phyloP scores from a whole-genome alignment of 2,888 invertebrate genomes.

The Agrotis clavis region DNA sequence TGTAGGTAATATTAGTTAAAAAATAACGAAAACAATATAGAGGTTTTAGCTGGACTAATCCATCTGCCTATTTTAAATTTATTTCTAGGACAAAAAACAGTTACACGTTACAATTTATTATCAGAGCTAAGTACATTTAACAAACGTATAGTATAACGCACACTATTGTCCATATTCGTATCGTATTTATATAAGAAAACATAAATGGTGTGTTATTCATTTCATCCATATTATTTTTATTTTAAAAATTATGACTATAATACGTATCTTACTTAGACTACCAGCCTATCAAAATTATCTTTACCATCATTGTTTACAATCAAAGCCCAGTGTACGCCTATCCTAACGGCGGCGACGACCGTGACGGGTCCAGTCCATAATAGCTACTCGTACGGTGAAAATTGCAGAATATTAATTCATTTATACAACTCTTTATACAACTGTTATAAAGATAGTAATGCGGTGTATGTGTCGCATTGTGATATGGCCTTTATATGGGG shows the following conservation, averaged over 20 bases:
- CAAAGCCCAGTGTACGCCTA: slow-evolving; percentile 33
- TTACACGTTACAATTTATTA: too few species aligned
- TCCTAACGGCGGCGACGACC: slow-evolving; percentile 59
- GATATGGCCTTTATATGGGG: slow-evolving; percentile 14
- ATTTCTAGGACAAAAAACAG: too few species aligned
- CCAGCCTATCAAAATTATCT: slow-evolving; percentile 2
- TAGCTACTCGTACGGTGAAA: slow-evolving; percentile 79
- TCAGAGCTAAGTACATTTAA: too few species aligned
- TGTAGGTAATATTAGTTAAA: too few species aligned
- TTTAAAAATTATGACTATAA: not conserved
- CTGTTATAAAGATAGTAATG: slow-evolving; percentile 65
- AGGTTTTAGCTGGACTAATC: too few species aligned
- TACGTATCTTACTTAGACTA: not conserved
- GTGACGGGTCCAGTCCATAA: slow-evolving; percentile 74
- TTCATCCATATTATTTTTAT: too few species aligned
- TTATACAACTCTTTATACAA: slow-evolving; percentile 82
- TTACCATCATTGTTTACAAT: slow-evolving; percentile 49
- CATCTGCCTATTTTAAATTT: too few species aligned
- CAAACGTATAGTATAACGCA: too few species aligned
- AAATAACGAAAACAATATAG: too few species aligned
- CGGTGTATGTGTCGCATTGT: slow-evolving; percentile 50
- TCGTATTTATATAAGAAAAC: too few species aligned
- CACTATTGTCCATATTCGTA: too few species aligned
- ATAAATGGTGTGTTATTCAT: too few species aligned
- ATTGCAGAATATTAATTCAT: slow-evolving; percentile 88